Base-by-base conservation (phyloP, 2,888 invertebrate genomes). In the Zaprionus lineosus region DNA sequence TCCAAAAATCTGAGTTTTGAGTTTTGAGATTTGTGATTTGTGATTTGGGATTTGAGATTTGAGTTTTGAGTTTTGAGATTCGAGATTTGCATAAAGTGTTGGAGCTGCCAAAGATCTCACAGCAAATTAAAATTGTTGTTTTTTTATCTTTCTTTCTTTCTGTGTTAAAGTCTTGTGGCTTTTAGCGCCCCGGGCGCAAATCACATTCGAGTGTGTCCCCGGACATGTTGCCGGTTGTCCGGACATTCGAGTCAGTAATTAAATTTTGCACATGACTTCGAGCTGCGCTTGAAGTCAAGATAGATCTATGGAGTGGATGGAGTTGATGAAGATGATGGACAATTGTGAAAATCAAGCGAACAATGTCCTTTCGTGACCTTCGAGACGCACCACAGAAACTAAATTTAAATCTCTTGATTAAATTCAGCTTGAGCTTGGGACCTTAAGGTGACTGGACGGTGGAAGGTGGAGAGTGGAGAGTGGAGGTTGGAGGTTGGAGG, bases 321-420 rank as follows among this genome's bases (percentile, higher is more conserved):
- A n/a, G n/a, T n/a, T n/a, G n/a, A n/a, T n/a, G n/a, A n/a, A n/a
- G n/a, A n/a, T n/a, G n/a, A n/a, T 55, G 31, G 60, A 53, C 62
- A 75, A 70, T 66, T 55, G 59, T 46, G 61, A 50, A 66, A 66
- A 62, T 62, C 71, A 66, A 51, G 5, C 31, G 28, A 52, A 74
- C 78, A 61, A 66, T 78, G 57, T 75, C 75, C 75, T 75, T 77
- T 26, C 40, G 12, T 72, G 71, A 60, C 55, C 46, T 44, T 60
- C 53, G 26, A n/a, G 16, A 8, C 44, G 59, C 43, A n/a, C 6
- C 39, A 31, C 19, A 18, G 28, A 19, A 65, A 36, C 61, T 48
- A 24, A 36, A 24, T 39, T 36, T 43, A 21, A n/a, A n/a, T n/a
- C n/a, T n/a, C n/a, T n/a, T n/a, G n/a, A n/a, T n/a, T n/a, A n/a